Evolutionary conservation across 2,888 invertebrate genomes (phyloP), one percentile per base, ranked within the genome.

Genomic region (Pheosia gnoma): DNA sequence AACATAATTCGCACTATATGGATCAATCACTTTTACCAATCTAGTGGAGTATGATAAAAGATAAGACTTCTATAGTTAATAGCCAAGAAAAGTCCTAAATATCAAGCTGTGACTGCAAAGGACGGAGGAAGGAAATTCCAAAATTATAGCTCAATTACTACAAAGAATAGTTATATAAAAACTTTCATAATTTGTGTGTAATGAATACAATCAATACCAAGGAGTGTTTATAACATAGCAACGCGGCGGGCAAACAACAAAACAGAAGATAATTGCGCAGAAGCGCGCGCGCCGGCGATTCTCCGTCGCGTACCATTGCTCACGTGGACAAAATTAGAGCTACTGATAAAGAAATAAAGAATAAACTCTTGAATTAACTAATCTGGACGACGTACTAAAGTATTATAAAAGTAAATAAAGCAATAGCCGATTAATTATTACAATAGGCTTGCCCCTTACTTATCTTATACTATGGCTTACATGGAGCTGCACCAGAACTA

Each of bases 241-340:
- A 43, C 10, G 43, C 49, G 49, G 49, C 49, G 13, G 49, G 10
- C 41, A 5, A n/a, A 47, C 47, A 47, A 47, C 3, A 11, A 8
- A 47, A 25, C 25, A 25, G 25, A 47, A 11, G 49, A 49, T n/a
- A 49, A 49, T 49, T 49, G 49, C 49, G 7, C 49, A 13, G 5
- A n/a, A 1, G 13, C 49, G 49, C 49, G 13, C 25, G 25, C 25
- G 51, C 47, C 51, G 8, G 25, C 51, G 13, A 25, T 8, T 7
- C 51, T 25, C 51, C n/a, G 51, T 51, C 51, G 51, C 25, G 13
- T 25, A 25, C 51, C 51, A 51, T 51, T 13, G 51, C 51, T 51
- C 51, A 51, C 51, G 25, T 25, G 51, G 25, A 51, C 51, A 9
- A 7, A 51, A 51, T 51, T 25, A 51, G 51, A 51, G 51, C 51